Evolutionary conservation across 2,113 vertebrate genomes (phyloP).

Genomic region (Neogale vison): DNA sequence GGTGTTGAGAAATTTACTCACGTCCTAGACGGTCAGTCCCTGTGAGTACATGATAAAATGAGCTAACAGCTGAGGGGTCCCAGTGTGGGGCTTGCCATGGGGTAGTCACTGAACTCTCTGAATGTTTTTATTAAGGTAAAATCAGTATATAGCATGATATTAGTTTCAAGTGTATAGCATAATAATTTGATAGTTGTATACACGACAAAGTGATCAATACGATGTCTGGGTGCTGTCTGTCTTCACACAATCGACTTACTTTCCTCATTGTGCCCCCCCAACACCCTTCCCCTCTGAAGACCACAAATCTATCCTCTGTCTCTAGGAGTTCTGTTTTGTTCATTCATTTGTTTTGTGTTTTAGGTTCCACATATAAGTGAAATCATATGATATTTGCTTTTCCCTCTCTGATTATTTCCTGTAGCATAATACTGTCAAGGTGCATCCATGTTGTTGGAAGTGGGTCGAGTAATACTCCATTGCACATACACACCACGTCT

Average conservation of each 20-base stretch:
- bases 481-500: neutral
- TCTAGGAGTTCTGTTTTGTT: neutral
- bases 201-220: neutral
- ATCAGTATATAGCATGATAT: neutral
- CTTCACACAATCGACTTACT: neutral
- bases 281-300: neutral
- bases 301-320: neutral
- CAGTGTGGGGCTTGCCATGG: accelerated
- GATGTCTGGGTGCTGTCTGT: neutral
- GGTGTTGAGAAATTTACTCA: accelerated
- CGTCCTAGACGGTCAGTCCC: neutral
- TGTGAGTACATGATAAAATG: too few species aligned
- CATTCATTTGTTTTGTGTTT: neutral
- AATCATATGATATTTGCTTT: neutral
- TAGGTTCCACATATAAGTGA: neutral
- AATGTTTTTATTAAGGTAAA: neutral
- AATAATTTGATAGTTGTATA: neutral
- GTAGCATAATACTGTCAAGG: neutral
- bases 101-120: neutral
- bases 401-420: neutral
- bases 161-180: neutral
- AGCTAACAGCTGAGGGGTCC: too few species aligned
- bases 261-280: neutral
- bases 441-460: neutral
- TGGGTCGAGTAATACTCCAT: neutral